phyloP scores from a whole-genome alignment of 64 coral and sea anemone species.

The Trachythela sp. region DNA sequence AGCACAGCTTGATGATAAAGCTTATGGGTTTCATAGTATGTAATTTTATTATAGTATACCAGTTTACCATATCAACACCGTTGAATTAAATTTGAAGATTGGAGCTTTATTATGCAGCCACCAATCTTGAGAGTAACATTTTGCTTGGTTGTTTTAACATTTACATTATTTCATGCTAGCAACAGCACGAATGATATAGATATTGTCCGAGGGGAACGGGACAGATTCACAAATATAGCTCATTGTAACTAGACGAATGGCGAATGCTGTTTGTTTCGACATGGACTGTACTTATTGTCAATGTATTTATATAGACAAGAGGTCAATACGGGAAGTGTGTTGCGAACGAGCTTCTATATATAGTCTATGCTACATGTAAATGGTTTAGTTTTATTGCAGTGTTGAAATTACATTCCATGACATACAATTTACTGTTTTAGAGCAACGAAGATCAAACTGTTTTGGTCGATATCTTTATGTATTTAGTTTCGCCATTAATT shows the following conservation, averaged over 20 bases:
- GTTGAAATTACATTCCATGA: too few relatives aligned
- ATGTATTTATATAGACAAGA: background rate
- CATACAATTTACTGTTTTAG: too few relatives aligned
- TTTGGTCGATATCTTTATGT: too few relatives aligned
- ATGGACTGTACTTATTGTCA: background rate
- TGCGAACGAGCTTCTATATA: background rate
- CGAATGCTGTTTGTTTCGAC: background rate
- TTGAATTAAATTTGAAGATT: too few relatives aligned
- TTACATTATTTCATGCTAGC: background rate
- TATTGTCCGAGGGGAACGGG: background rate
- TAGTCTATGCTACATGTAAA: background rate
- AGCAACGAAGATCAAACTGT: too few relatives aligned
- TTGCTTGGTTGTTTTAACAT: background rate
- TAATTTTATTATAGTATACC: too few relatives aligned
- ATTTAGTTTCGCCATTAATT: too few relatives aligned
- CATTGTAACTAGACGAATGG: background rate
- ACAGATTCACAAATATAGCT: background rate
- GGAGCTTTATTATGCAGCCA: too few relatives aligned
- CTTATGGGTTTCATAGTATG: too few relatives aligned
- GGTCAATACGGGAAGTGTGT: background rate
- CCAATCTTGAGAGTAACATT: background rate
- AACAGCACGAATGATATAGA: background rate
- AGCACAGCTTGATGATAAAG: too few relatives aligned
- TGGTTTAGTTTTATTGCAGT: background rate
- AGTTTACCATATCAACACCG: too few relatives aligned